These are phyloP conservation scores for Ligdia adustata DNA, from an alignment of 2,888 invertebrate genomes.

Conservation along the genomic window DNA sequence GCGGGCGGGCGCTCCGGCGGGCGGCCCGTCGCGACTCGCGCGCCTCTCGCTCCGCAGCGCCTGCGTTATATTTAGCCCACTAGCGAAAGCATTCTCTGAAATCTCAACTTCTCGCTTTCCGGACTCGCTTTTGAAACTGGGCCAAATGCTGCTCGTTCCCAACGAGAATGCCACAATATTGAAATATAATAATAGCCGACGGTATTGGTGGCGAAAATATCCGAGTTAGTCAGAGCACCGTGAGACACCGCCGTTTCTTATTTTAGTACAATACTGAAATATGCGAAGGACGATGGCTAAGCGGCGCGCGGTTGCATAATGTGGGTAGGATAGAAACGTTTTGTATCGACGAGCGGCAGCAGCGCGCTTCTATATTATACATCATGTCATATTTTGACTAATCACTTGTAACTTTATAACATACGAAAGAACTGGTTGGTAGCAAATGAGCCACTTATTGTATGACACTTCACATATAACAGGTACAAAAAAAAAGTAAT, in stretches of 20 bases:
- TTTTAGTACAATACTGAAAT: constrained; percentile 72
- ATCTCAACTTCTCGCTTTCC: constrained; percentile 77
- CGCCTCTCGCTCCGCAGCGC: constrained; percentile 35
- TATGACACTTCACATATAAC: too few species aligned
- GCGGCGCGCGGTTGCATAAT: constrained; percentile 50
- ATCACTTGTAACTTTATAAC: too few species aligned
- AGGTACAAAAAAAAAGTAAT: too few species aligned
- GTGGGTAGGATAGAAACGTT: too few species aligned
- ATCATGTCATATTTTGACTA: too few species aligned
- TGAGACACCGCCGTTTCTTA: constrained; percentile 67
- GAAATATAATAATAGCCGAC: constrained; percentile 79
- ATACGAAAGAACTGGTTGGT: too few species aligned
- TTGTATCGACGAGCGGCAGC: too few species aligned
- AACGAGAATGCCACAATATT: constrained; percentile 82
- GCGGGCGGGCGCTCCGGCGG: constrained; percentile 36
- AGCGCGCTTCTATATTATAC: too few species aligned
- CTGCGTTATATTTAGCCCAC: constrained; percentile 72
- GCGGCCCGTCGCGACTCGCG: constrained; percentile 39
- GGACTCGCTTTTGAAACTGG: constrained; percentile 82
- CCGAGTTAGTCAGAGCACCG: constrained; percentile 72
- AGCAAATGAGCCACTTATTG: too few species aligned
- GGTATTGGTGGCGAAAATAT: constrained; percentile 77
- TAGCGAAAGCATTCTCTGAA: constrained; percentile 79
- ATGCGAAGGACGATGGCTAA: constrained; percentile 64
- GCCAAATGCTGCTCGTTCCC: constrained; percentile 79